Base-by-base conservation (phyloP, 2,797 vertebrate species). In the Alcedo atthis region DNA sequence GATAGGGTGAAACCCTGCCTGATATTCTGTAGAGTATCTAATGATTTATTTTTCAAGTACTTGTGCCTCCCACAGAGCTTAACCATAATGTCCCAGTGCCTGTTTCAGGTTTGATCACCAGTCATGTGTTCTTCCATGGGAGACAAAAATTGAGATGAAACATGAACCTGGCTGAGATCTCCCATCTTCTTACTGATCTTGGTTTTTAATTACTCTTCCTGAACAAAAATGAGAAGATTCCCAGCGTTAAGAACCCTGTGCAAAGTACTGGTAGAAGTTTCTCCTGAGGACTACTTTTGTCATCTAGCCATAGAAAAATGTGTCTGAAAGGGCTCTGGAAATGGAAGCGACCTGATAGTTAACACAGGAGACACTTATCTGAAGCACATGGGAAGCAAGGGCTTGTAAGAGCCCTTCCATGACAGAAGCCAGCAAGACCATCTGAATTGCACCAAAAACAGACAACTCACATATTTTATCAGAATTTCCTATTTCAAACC, bases 141-240 rank as follows among this genome's bases (percentile, higher is more conserved):
- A 78, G 51, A 17, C 32, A n/a, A 53, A n/a, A 53, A 40, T 18
- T 0, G 3, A 82, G 43, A 33, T 40, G 59, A 82, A 91, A 62
- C 54, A 28, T 24, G 10, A 92, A 53, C 40, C 66, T 77, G 78
- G 89, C 3, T 62, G 70, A 58, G 76, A 87, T 17, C 48, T 81
- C 45, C 25, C 4, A 2, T n/a, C 8, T 61, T 63, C 57, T 40
- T 77, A n/a, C 54, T 4, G 3, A 77, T 6, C 6, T 1, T 22
- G 42, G 21, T 48, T 33, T 67, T 82, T 48, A 63, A 89, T 84
- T 92, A 54, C 74, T 81, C 16, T 19, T 64, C 69, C 62, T 82
- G n/a, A 66, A 51, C 18, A 48, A 15, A 46, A 76, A 49, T 5
- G 8, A 45, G 21, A 70, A 8, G 75, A 33, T 25, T 13, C 24